Evolutionary conservation across 1,140 invertebrate species (phyloP).

Genomic region (Stenopsyche tienmushanensis): DNA sequence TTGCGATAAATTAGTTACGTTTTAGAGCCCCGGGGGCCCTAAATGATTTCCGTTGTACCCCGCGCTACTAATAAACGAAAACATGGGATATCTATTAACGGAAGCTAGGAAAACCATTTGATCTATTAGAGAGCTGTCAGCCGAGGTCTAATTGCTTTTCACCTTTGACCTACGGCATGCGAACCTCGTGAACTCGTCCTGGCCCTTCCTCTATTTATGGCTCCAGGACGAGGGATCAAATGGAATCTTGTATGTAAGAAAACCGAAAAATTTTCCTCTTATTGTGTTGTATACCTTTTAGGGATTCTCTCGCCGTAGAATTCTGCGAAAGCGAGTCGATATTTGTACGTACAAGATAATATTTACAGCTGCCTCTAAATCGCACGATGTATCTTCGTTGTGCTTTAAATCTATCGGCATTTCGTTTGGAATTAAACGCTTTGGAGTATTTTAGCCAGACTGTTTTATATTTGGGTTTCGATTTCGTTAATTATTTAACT

Average conservation of each 20-base stretch:
- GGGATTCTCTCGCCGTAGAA: neutral
- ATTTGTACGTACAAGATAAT: too few relatives aligned
- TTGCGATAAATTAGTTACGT: neutral
- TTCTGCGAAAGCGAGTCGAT: too few relatives aligned
- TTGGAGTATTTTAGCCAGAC: too few relatives aligned
- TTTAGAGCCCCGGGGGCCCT: neutral
- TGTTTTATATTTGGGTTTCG: too few relatives aligned
- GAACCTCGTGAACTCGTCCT: slow-evolving; percentile 20
- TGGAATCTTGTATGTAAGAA: neutral
- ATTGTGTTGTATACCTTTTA: neutral
- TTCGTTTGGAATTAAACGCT: too few relatives aligned
- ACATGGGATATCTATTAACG: slow-evolving; percentile 39
- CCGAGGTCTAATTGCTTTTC: slow-evolving; percentile 38
- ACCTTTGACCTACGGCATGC: slow-evolving; percentile 36
- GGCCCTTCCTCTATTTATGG: slow-evolving; percentile 16
- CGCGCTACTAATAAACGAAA: slow-evolving; percentile 12
- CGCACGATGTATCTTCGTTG: neutral
- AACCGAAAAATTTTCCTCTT: neutral
- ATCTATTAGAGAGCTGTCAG: slow-evolving; percentile 38
- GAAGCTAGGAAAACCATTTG: slow-evolving; percentile 25
- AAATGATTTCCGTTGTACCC: neutral
- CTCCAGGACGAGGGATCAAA: neutral
- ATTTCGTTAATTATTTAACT: too few relatives aligned
- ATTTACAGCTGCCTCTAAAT: too few relatives aligned
- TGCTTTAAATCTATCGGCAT: too few relatives aligned